Evolutionary conservation across 2,888 invertebrate species (phyloP).

Genomic region (Hypsopygia costalis): DNA sequence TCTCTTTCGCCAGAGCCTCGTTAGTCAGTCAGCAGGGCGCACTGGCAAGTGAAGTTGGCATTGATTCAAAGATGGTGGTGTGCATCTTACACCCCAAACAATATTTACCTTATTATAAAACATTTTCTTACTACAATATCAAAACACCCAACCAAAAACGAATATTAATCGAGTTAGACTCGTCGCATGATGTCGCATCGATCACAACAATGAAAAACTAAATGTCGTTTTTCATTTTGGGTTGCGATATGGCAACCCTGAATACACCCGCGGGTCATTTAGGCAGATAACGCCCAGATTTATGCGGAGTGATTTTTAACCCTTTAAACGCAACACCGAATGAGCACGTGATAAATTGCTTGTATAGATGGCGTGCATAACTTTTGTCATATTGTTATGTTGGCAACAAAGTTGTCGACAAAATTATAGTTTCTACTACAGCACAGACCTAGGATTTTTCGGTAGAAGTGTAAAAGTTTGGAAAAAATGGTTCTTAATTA

Average conservation of each 20-base stretch:
- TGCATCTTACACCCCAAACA: too few relatives aligned
- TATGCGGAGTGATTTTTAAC: conserved; percentile 76
- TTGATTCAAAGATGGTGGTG: too few relatives aligned
- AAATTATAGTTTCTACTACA: too few relatives aligned
- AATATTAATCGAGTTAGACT: conserved; percentile 10
- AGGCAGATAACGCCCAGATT: conserved; percentile 66
- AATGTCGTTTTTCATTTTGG: conserved; percentile 22
- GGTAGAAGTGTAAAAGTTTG: too few relatives aligned
- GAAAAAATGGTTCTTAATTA: too few relatives aligned
- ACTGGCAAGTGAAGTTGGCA: too few relatives aligned
- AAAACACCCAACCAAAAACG: too few relatives aligned
- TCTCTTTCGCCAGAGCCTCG: too few relatives aligned
- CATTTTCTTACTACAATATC: too few relatives aligned
- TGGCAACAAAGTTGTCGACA: not conserved
- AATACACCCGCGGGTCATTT: conserved; percentile 57
- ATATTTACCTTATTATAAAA: too few relatives aligned
- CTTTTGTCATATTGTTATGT: not conserved
- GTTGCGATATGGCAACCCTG: conserved; percentile 24
- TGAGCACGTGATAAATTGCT: conserved; percentile 44
- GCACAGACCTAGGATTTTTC: too few relatives aligned
- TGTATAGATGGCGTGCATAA: conserved; percentile 19
- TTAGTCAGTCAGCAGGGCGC: too few relatives aligned
- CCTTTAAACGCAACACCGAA: conserved; percentile 51
- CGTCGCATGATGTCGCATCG: conserved; percentile 36
- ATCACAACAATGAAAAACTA: conserved; percentile 37